Evolutionary conservation across 1,140 invertebrate genomes (phyloP).

Genomic region (Apocrypta bakeri): DNA sequence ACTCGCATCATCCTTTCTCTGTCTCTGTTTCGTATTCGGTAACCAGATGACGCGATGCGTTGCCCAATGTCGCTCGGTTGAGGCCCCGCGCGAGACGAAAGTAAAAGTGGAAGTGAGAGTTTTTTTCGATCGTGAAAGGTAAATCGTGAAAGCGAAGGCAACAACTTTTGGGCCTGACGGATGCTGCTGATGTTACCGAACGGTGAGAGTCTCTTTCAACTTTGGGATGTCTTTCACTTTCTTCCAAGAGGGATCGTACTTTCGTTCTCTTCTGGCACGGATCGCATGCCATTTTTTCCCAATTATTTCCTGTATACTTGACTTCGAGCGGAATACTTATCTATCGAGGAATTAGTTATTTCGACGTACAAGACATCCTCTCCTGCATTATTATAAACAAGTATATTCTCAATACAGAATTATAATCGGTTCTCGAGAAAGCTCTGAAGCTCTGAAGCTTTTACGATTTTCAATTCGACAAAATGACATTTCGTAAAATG

Average conservation of each 20-base stretch:
- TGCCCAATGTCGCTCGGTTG: constrained; percentile 2
- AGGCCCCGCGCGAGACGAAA: constrained; percentile 12
- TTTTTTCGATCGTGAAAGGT: constrained; percentile 17
- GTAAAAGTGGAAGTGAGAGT: constrained; percentile 39
- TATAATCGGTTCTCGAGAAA: no score
- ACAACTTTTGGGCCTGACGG: neutral
- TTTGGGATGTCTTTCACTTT: constrained; percentile 12
- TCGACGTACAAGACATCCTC: no score
- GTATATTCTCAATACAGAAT: no score
- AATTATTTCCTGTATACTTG: neutral
- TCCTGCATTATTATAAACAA: no score
- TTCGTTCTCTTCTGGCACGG: neutral
- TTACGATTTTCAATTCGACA: no score
- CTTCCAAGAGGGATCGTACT: neutral
- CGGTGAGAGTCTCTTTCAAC: neutral
- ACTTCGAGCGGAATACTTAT: no score
- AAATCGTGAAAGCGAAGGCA: constrained; percentile 2
- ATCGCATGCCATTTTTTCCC: neutral
- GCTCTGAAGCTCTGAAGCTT: no score
- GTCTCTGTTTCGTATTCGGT: constrained; percentile 17
- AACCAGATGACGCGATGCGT: constrained; percentile 19
- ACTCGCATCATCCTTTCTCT: neutral
- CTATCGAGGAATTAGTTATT: no score
- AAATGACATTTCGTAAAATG: neutral
- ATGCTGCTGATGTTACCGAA: neutral